A percentile compares a stretch with the other conserved stretches of the same genome.
Conservation (phyloP, 2,797 vertebrate species). For the Mergus octosetaceus region DNA sequence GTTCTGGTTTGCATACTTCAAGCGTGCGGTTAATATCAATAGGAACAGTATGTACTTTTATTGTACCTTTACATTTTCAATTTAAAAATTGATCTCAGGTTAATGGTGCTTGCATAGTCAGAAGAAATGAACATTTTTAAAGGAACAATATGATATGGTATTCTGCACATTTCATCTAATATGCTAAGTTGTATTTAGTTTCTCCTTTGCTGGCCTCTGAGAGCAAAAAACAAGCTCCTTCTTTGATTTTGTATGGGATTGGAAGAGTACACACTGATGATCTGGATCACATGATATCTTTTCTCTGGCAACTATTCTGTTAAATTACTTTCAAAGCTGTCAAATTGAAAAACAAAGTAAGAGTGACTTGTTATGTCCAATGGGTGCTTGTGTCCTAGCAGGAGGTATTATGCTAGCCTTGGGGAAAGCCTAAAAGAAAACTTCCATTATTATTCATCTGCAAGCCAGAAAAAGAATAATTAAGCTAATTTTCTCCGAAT, state of each 20-base stretch:
- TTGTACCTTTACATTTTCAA: constrained; percentile 8
- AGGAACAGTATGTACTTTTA: background rate
- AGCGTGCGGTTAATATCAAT: background rate
- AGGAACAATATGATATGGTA: background rate
- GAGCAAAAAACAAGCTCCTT: background rate
- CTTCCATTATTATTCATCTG: background rate
- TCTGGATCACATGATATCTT: background rate
- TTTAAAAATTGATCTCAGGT: background rate
- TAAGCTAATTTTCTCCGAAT: background rate
- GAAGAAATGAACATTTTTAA: background rate
- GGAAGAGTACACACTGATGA: background rate
- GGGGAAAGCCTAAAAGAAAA: constrained; percentile 18
- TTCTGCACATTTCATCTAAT: background rate
- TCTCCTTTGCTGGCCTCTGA: background rate
- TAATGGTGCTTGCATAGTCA: constrained; percentile 15
- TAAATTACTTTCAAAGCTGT: constrained; percentile 22
- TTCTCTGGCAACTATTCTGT: background rate
- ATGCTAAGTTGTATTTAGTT: background rate
- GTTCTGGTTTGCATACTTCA: background rate
- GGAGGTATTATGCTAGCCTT: constrained; percentile 13
- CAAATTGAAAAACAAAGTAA: background rate
- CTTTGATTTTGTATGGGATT: background rate
- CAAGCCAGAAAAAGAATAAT: constrained; percentile 20
- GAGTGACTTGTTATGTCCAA: background rate
- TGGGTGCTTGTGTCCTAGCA: constrained; percentile 53